Base-by-base conservation (phyloP, 2,888 invertebrate genomes). In the Dolichopus griseipennis region DNA sequence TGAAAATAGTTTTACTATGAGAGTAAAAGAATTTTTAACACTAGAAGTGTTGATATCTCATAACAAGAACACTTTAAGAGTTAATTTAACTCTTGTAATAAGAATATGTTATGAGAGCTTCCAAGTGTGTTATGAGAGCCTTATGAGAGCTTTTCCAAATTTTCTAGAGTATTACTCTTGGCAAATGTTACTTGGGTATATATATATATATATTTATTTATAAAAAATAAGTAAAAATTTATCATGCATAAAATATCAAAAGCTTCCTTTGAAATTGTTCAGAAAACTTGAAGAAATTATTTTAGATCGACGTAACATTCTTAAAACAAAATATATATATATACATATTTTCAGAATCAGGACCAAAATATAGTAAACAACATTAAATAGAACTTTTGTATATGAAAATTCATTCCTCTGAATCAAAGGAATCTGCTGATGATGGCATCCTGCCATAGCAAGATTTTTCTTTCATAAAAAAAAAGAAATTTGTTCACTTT, bases 191-290 rank as follows among this genome's bases (percentile, higher is more conserved):
- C 34, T 34, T 34, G 9, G 6, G 9, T 34, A 34, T 37, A 37
- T 52, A 52, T 52, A 6, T 52, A 52, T 52, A 12, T 12, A 18
- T 52, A n/a, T 15, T 9, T 15, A 52, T 52, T 52, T 52, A 18
- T 18, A 52, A 4, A 52, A 52, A 4, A 52, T 52, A 52, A 18
- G 52, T 52, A 52, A 52, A 52, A 52, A 18, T 52, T 52, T 15
- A 52, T 52, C 52, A 52, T 52, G 52, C 52, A 52, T 52, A 52
- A 52, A 52, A 52, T 52, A 52, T 52, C 52, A 52, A 52, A 52
- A 52, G 52, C 52, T 52, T 52, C 52, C 52, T 52, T 52, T 52
- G 52, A 52, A 18, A 52, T 52, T 52, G 52, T 52, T 52, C 52
- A 52, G 52, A 52, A 52, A 52, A 52, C 52, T 52, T 52, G 52